A percentile compares a stretch with the other conserved stretches of the same genome.
These are phyloP conservation scores for Sarcophaga carnaria DNA, from an alignment of 2,888 invertebrate genomes.

Conservation along the genomic window DNA sequence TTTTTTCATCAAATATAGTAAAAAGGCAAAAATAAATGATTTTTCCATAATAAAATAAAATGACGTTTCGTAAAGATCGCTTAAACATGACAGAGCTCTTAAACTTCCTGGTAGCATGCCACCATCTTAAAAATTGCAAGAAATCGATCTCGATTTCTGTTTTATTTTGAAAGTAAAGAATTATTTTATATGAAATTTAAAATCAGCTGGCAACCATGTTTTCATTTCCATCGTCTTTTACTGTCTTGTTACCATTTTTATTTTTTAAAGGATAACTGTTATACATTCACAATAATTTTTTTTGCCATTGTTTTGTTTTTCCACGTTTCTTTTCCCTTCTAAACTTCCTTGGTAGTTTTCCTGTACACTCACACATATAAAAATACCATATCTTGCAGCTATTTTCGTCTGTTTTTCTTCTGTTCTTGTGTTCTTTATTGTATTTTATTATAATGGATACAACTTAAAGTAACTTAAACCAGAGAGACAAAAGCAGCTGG, in stretches of 20 bases:
- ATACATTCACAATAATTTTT: not conserved
- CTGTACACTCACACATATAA: conserved; percentile 31
- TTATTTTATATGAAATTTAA: not conserved
- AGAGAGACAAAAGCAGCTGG: conserved; percentile 48
- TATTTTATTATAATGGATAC: conserved; percentile 45
- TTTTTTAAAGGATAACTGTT: not conserved
- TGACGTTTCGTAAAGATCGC: too few relatives aligned
- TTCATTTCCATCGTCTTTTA: not conserved
- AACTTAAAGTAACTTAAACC: conserved; percentile 49
- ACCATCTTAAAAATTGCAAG: too few relatives aligned
- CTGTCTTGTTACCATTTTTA: not conserved
- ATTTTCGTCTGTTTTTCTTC: conserved; percentile 58
- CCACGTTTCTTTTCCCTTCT: not conserved
- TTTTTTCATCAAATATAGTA: too few relatives aligned
- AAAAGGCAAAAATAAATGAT: too few relatives aligned
- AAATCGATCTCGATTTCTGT: too few relatives aligned
- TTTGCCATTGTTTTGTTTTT: not conserved
- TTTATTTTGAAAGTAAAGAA: too few relatives aligned
- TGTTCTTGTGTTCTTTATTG: conserved; percentile 12
- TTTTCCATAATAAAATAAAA: too few relatives aligned
- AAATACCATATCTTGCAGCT: conserved; percentile 63
- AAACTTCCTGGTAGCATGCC: too few relatives aligned
- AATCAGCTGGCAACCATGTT: not conserved
- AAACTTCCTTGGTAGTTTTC: conserved; percentile 64
- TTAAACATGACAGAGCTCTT: too few relatives aligned